These are phyloP conservation scores for Smutsia temminckii DNA, from an alignment of 2,797 vertebrate species.

Conservation along the genomic window DNA sequence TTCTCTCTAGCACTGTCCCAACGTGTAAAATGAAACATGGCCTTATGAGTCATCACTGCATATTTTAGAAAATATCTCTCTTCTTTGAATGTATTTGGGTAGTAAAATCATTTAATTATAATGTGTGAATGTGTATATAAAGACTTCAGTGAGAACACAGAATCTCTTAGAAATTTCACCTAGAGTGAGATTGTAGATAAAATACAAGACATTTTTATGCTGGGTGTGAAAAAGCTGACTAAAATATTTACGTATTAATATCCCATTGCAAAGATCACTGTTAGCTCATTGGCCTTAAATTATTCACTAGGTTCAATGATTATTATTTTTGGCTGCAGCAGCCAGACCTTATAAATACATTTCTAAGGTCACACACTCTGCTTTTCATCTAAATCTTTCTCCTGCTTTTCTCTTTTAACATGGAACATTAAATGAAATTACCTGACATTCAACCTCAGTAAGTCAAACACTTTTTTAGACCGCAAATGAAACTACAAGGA, in stretches of 20 bases:
- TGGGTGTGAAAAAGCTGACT: slow-evolving; percentile 77
- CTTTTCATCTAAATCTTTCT: slow-evolving; percentile 72
- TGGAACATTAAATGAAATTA: slow-evolving; percentile 73
- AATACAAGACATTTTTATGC: slow-evolving; percentile 65
- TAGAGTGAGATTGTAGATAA: slow-evolving; percentile 59
- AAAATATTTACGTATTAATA: slow-evolving; percentile 82
- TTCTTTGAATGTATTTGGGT: slow-evolving; percentile 69
- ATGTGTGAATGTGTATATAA: slow-evolving; percentile 75
- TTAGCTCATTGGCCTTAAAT: slow-evolving; percentile 83
- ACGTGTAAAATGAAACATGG: slow-evolving; percentile 54
- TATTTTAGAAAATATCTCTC: slow-evolving; percentile 72
- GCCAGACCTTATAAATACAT: slow-evolving; percentile 80
- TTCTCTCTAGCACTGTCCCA: slow-evolving; percentile 14
- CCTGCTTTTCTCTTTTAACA: slow-evolving; percentile 56
- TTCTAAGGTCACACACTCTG: slow-evolving; percentile 73
- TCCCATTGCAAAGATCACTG: slow-evolving; percentile 77
- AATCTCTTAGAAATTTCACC: slow-evolving; percentile 70
- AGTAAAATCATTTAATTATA: slow-evolving; percentile 72
- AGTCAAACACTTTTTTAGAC: slow-evolving; percentile 63
- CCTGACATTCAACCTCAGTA: slow-evolving; percentile 74
- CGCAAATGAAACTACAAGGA: slow-evolving; percentile 44
- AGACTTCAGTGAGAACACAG: slow-evolving; percentile 68
- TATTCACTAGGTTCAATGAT: slow-evolving; percentile 79
- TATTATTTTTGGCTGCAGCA: slow-evolving; percentile 81
- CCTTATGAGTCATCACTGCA: slow-evolving; percentile 68